A percentile compares a stretch with the other conserved stretches of the same genome.
phyloP scores from a whole-genome alignment of 2,888 invertebrate species.

The Melinaea marsaeus region DNA sequence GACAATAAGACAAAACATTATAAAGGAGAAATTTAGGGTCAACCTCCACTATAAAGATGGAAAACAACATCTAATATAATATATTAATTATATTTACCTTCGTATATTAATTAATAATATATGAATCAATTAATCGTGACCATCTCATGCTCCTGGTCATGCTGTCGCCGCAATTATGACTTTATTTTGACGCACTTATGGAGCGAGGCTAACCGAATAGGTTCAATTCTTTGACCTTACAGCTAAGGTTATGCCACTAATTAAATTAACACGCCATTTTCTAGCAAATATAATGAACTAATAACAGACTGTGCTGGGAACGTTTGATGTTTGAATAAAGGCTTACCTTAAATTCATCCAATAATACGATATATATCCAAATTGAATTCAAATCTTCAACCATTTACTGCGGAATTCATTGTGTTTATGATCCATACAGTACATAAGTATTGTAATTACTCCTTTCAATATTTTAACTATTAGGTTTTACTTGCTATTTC shows the following conservation, averaged over 20 bases:
- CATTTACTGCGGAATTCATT: too few relatives aligned
- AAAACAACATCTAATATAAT: neutral
- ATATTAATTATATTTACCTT: neutral
- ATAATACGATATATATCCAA: neutral
- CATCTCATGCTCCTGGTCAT: neutral
- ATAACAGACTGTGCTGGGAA: neutral
- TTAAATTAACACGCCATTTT: conserved; percentile 44
- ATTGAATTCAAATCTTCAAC: too few relatives aligned
- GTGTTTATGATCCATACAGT: too few relatives aligned
- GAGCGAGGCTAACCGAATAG: conserved; percentile 30
- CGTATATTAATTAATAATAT: neutral
- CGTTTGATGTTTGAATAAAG: neutral
- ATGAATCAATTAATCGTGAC: neutral
- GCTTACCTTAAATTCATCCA: neutral
- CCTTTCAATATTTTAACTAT: too few relatives aligned
- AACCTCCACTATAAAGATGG: neutral
- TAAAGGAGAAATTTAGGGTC: too few relatives aligned
- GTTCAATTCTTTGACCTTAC: conserved; percentile 47
- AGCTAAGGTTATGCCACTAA: conserved; percentile 51
- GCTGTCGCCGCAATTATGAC: conserved; percentile 3
- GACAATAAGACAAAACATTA: too few relatives aligned
- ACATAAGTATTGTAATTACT: too few relatives aligned
- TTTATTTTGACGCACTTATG: conserved; percentile 13
- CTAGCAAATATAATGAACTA: conserved; percentile 17
- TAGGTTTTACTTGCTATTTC: too few relatives aligned